Conservation (phyloP, 2,113 vertebrate species). For the Gallinago jamesoni region DNA sequence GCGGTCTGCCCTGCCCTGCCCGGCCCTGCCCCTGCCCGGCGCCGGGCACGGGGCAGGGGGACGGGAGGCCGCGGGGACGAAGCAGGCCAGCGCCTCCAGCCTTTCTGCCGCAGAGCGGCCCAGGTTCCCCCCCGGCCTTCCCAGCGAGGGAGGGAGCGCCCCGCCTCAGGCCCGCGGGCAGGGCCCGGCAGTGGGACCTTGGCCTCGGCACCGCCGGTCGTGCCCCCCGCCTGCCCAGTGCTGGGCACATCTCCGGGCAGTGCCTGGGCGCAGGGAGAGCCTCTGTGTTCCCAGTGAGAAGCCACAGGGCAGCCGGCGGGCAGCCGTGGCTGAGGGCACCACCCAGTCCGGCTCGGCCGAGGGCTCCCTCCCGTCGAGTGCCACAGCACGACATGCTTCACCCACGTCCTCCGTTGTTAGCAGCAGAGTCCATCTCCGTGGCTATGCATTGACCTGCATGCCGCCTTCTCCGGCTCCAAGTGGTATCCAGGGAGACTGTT, state of each 20-base stretch:
- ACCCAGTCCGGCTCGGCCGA: fast-evolving
- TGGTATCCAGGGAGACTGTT: background rate
- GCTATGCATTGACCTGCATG: fast-evolving
- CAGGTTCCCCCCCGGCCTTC: too few relatives aligned
- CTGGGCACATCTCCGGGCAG: background rate
- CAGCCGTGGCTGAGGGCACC: background rate
- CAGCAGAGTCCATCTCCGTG: background rate
- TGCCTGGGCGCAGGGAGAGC: background rate
- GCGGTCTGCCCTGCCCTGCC: background rate
- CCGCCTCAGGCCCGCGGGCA: too few relatives aligned
- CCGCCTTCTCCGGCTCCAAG: background rate
- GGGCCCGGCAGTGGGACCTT: background rate
- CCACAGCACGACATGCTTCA: fast-evolving
- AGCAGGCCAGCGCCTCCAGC: background rate
- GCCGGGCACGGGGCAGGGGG: background rate
- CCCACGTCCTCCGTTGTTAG: fast-evolving
- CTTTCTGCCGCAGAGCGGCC: too few relatives aligned
- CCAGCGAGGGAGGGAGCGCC: background rate
- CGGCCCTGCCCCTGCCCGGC: too few relatives aligned
- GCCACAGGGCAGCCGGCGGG: fast-evolving
- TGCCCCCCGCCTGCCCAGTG: background rate
- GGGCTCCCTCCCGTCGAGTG: background rate
- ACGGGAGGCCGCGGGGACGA: background rate
- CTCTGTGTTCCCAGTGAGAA: fast-evolving
- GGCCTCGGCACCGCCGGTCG: fast-evolving